Conservation (phyloP, 2,113 vertebrate species). For the western clawed frog (Xenopus tropicalis) region DNA sequence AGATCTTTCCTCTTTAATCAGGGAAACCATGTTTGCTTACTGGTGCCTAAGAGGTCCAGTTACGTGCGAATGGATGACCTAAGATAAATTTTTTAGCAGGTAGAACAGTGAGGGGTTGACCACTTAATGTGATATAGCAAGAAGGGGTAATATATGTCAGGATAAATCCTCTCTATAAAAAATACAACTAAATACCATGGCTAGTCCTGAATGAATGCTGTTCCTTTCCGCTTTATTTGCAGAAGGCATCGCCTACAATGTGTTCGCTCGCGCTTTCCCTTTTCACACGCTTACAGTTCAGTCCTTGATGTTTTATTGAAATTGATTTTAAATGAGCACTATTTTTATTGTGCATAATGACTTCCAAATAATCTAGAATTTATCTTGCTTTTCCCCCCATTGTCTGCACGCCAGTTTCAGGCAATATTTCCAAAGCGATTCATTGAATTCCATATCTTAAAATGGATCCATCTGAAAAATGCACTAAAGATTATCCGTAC, state of each 20-base stretch:
- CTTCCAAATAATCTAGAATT: constrained; percentile 38
- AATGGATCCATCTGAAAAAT: constrained; percentile 43
- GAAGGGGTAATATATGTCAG: neutral
- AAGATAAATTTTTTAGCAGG: neutral
- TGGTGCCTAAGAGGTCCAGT: neutral
- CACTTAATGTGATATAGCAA: neutral
- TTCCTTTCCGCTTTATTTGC: constrained; percentile 1
- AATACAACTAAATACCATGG: neutral
- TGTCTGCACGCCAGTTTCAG: constrained; percentile 33
- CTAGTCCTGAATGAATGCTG: neutral
- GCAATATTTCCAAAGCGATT: constrained; percentile 42
- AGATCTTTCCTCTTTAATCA: too few relatives aligned
- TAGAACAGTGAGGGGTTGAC: neutral
- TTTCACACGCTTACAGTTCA: constrained; percentile 22
- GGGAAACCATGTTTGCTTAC: neutral
- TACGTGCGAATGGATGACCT: neutral
- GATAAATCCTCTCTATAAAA: neutral
- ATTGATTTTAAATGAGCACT: constrained; percentile 42
- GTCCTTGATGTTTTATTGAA: constrained; percentile 36
- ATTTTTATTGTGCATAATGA: constrained; percentile 42
- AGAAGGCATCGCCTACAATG: constrained; percentile 16
- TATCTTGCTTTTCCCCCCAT: constrained; percentile 40
- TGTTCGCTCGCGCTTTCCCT: constrained; percentile 27
- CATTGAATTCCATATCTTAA: constrained; percentile 43
- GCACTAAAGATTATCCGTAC: constrained; percentile 41